phyloP scores from a whole-genome alignment of 2,888 invertebrate species.

The Bembecia ichneumoniformis region DNA sequence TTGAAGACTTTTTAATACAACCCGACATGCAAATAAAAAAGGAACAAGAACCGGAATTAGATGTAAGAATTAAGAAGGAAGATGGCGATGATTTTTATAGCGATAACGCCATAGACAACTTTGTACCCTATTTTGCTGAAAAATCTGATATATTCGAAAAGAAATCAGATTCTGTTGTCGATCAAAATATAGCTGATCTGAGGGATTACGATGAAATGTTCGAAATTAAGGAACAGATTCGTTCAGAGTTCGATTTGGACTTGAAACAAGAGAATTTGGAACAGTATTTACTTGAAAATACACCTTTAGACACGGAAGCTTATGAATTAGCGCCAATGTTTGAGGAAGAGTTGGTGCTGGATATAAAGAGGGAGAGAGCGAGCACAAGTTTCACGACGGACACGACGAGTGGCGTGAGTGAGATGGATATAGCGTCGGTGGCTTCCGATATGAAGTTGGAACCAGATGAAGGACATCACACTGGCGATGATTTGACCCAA shows the following conservation, averaged over 20 bases:
- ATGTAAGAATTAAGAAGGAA: constrained; percentile 41
- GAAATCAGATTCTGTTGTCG: constrained; percentile 60
- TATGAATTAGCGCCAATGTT: constrained; percentile 55
- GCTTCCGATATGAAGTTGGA: constrained; percentile 52
- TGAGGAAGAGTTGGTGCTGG: constrained; percentile 49
- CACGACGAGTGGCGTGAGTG: constrained; percentile 65
- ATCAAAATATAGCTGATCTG: constrained; percentile 73
- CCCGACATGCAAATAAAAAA: constrained; percentile 58
- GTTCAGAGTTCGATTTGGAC: constrained; percentile 59
- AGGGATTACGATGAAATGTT: constrained; percentile 64
- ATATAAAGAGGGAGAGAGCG: constrained; percentile 61
- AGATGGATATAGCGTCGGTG: constrained; percentile 48
- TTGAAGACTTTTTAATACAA: constrained; percentile 51
- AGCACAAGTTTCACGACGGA: constrained; percentile 66
- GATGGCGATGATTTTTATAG: constrained; percentile 48
- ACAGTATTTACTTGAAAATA: constrained; percentile 57
- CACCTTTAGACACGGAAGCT: constrained; percentile 50
- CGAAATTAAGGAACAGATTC: constrained; percentile 48
- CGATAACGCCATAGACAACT: constrained; percentile 61
- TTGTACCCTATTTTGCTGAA: constrained; percentile 50
- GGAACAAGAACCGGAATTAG: constrained; percentile 31
- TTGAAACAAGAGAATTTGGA: constrained; percentile 54
- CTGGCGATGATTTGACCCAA: constrained; percentile 64
- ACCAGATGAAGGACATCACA: constrained; percentile 59
- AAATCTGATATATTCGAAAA: constrained; percentile 48